phyloP scores from a whole-genome alignment of 2,113 vertebrate genomes.

The Rhombomys opimus region DNA sequence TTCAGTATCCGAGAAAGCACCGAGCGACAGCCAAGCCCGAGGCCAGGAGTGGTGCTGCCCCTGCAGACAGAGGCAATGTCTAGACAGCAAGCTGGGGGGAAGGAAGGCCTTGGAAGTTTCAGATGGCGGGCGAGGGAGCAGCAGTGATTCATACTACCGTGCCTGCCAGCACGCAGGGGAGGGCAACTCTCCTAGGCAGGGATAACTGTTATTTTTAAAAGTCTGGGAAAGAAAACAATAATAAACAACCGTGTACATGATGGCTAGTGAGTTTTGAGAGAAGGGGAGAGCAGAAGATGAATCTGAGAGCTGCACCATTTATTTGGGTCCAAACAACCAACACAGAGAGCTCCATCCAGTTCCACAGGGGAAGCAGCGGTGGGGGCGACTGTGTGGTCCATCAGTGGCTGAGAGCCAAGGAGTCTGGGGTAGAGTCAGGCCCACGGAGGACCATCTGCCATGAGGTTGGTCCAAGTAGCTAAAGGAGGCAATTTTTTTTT shows the following conservation, averaged over 20 bases:
- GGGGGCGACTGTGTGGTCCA: background rate
- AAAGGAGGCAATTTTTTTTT: background rate
- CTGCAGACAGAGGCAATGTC: background rate
- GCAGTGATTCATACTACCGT: background rate
- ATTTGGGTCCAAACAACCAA: conserved; percentile 7
- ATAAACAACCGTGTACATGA: conserved; percentile 15
- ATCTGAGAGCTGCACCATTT: background rate
- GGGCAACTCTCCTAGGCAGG: background rate
- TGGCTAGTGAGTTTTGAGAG: background rate
- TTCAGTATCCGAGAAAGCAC: background rate
- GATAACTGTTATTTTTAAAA: conserved; percentile 69
- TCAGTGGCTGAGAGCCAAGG: background rate
- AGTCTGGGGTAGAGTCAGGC: background rate
- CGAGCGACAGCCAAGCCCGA: background rate
- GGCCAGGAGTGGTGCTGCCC: accelerated
- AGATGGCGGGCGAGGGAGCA: background rate
- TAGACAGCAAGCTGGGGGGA: accelerated
- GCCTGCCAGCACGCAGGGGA: accelerated
- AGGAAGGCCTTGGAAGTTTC: background rate
- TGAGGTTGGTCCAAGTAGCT: background rate
- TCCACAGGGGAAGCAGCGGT: background rate
- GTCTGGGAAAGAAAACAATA: conserved; percentile 64
- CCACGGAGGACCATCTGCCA: accelerated
- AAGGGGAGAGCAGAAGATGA: background rate
- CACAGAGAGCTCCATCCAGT: background rate